phyloP scores from a whole-genome alignment of 2,797 vertebrate species.

The Hoplostethus mediterraneus region DNA sequence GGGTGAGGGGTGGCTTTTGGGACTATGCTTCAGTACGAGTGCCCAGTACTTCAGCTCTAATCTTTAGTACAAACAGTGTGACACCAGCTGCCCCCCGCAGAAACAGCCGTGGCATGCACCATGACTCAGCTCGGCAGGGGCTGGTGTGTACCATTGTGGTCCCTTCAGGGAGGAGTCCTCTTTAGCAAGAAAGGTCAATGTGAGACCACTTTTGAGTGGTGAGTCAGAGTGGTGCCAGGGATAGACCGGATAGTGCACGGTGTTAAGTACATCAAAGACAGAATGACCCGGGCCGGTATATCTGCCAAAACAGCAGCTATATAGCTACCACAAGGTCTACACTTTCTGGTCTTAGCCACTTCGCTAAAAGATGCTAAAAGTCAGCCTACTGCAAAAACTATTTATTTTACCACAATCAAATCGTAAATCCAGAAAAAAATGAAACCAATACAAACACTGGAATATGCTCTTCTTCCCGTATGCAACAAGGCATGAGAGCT shows the following conservation, averaged over 20 bases:
- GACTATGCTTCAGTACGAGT: constrained; percentile 41
- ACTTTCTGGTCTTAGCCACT: constrained; percentile 1
- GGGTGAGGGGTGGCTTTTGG: constrained; percentile 38
- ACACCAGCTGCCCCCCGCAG: constrained; percentile 74
- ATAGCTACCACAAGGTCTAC: neutral
- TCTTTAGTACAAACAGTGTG: constrained; percentile 61
- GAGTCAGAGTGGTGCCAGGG: constrained; percentile 60
- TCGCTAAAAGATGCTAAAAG: neutral
- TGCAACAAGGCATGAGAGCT: neutral
- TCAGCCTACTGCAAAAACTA: neutral
- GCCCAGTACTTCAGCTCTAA: constrained; percentile 62
- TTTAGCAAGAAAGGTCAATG: constrained; percentile 71
- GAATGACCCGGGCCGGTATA: neutral
- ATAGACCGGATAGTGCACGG: constrained; percentile 4
- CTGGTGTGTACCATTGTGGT: constrained; percentile 42
- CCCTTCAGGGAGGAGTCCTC: constrained; percentile 50
- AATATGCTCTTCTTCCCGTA: neutral
- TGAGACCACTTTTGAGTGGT: constrained; percentile 49
- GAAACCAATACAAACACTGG: neutral
- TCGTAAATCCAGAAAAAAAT: neutral
- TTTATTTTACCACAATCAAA: neutral
- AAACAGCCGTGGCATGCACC: constrained; percentile 48
- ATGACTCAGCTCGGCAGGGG: constrained; percentile 39
- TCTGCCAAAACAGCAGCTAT: neutral
- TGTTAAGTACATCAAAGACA: constrained; percentile 30